phyloP scores from a whole-genome alignment of 2,888 invertebrate genomes.

The Strigamia transsilvanica region DNA sequence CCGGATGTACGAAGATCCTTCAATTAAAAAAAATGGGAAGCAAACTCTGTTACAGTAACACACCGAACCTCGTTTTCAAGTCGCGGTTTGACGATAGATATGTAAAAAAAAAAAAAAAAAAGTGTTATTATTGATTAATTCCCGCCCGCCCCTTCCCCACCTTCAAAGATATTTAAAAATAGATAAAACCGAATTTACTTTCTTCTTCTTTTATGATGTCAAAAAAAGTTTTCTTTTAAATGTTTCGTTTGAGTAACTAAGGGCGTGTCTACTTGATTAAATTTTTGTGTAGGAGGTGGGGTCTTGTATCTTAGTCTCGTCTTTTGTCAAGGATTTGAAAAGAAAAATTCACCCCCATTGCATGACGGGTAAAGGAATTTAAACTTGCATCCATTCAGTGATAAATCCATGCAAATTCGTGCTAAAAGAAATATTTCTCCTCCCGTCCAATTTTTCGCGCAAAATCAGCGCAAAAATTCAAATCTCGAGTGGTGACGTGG shows the following conservation, averaged over 20 bases:
- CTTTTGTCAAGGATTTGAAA: constrained; percentile 30
- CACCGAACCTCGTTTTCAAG: not conserved
- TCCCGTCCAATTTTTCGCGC: too few species aligned
- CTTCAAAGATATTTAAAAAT: too few species aligned
- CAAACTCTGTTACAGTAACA: not conserved
- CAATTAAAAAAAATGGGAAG: not conserved
- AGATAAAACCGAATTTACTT: too few species aligned
- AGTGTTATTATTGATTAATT: not conserved
- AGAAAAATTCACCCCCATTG: not conserved
- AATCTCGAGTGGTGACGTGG: not conserved
- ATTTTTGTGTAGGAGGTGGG: constrained; percentile 30
- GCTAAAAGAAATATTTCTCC: not conserved
- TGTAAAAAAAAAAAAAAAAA: too few species aligned
- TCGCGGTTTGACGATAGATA: not conserved
- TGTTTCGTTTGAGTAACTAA: constrained; percentile 30
- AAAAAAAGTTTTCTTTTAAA: not conserved
- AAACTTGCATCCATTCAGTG: not conserved
- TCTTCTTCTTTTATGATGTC: not conserved
- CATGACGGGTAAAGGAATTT: not conserved
- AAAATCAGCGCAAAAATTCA: too few species aligned
- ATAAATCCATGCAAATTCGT: not conserved
- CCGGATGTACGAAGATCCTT: not conserved
- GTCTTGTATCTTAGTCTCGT: constrained; percentile 30
- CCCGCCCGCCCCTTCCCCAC: too few species aligned
- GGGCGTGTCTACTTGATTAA: constrained; percentile 23